Base-by-base conservation (phyloP, 2,888 invertebrate species). In the Cephus pygmeus region DNA sequence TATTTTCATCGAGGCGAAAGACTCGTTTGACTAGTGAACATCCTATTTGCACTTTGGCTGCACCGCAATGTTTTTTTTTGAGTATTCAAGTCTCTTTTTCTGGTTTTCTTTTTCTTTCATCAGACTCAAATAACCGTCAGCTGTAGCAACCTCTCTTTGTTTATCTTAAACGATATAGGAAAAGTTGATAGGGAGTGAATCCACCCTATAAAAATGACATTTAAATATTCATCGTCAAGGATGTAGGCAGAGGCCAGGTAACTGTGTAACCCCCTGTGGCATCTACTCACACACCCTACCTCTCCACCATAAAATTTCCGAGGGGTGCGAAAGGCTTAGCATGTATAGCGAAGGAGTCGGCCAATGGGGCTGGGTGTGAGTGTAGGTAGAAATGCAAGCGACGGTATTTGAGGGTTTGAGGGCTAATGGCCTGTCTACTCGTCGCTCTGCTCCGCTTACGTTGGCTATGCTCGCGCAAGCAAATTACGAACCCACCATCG, bases 351-450 rank as follows among this genome's bases (percentile, higher is more conserved):
- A 30, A 33, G 6, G 31, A 69, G 69, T 40, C 6, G 15, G 6
- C 15, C 6, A 40, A 2, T 23, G 33, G 69, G 75, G 31, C 69
- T 34, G 36, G 30, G 11, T 40, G 73, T 15, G 31, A 33, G 71
- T 33, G 3, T 71, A 71, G 31, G 33, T 31, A 71, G 15, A 56
- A 23, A 56, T 56, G 56, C 56, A 56, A 56, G 56, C 23, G 56
- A 23, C 23, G 56, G 56, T 56, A 56, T 56, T 23, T 6, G 15
- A 69, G 33, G 74, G 77, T 74, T 69, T 79, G 79, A 80, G 76
- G 78, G 80, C 78, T 82, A 80, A 82, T 81, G 77, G 80, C 78
- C 80, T 79, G 79, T 78, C 76, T 75, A 78, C 78, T 78, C 78
- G 77, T 74, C 71, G 75, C 71, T 71, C 71, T 31, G 71, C 71